Base-by-base conservation (phyloP, 1,140 invertebrate species). In the Gryllus bimaculatus region DNA sequence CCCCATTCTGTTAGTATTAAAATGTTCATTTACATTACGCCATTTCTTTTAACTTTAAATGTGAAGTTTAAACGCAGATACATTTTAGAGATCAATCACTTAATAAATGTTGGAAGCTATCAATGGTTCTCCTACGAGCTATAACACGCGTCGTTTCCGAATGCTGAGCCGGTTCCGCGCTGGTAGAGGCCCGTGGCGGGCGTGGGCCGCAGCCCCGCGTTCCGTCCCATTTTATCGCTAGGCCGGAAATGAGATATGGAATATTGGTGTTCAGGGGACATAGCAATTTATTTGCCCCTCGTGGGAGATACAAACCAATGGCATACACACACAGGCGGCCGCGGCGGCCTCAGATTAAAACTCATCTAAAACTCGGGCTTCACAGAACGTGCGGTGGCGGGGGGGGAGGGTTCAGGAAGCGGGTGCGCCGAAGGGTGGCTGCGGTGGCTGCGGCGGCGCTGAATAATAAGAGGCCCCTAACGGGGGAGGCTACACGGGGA, bases 301-400 rank as follows among this genome's bases (percentile, higher is more conserved):
- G 54, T 66, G 54, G 54, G 54, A 66, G 54, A 66, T 66, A 66
- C 54, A 66, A 66, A 66, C 54, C 54, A 66, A 66, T 66, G 54
- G 54, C 10, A 66, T 66, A 66, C 18, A 66, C 54, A 66, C 18
- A 66, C 10, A 66, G 54, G 54, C 54, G 7, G 54, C 10, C 10
- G 54, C 54, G 18, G 54, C 54, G 54, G 54, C 54, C 18, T 66
- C 54, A 66, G 54, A 66, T 66, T 66, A 66, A 66, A 66, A 66
- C 54, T 66, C 54, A 66, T 66, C 54, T 66, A 18, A 66, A 66
- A 66, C 54, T 66, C 54, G 54, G 18, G 54, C 26, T 66, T 13
- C 54, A 66, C 10, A 66, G 54, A 66, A 18, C 10, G 0, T 66
- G 54, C 18, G 54, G 54, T 66, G 54, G 54, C 10, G 7, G 10